Conservation (phyloP, 1,140 invertebrate genomes). For the Stenopsyche tienmushanensis region DNA sequence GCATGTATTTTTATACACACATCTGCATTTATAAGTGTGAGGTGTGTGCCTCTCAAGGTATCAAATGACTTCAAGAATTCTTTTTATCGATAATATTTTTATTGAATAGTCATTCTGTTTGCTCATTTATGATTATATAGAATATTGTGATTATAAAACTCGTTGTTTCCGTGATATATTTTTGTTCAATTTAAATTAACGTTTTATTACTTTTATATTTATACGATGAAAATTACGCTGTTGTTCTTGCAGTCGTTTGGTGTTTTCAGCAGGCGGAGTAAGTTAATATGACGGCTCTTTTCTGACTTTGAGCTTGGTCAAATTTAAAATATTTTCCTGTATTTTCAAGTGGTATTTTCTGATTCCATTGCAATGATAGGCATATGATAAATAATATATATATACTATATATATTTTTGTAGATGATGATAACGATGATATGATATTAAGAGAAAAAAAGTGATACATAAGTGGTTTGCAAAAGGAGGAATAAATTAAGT, state of each 20-base stretch:
- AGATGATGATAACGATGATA: slow-evolving; percentile 36
- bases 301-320: slow-evolving; percentile 7
- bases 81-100: slow-evolving; percentile 41
- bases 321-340: slow-evolving; percentile 26
- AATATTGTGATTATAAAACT: slow-evolving; percentile 20
- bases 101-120: slow-evolving; percentile 39
- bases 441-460: slow-evolving; percentile 37
- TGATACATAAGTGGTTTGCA: slow-evolving; percentile 37
- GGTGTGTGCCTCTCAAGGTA: slow-evolving; percentile 34
- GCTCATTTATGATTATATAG: slow-evolving; percentile 40
- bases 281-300: slow-evolving; percentile 17
- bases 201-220: slow-evolving; percentile 8
- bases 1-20: no score
- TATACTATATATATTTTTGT: slow-evolving; percentile 38
- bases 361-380: slow-evolving; percentile 35
- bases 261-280: slow-evolving; percentile 30
- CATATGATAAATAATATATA: slow-evolving; percentile 34
- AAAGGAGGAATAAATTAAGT: slow-evolving; percentile 38
- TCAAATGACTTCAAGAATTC: slow-evolving; percentile 42
- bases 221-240: slow-evolving; percentile 3
- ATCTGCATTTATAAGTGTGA: slow-evolving; percentile 1
- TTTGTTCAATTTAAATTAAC: slow-evolving; percentile 10
- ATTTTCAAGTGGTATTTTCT: slow-evolving; percentile 35
- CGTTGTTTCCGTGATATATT: background rate
- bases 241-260: slow-evolving; percentile 42